Evolutionary conservation across 2,888 invertebrate genomes (phyloP).

Genomic region (Temnothorax ravouxi): DNA sequence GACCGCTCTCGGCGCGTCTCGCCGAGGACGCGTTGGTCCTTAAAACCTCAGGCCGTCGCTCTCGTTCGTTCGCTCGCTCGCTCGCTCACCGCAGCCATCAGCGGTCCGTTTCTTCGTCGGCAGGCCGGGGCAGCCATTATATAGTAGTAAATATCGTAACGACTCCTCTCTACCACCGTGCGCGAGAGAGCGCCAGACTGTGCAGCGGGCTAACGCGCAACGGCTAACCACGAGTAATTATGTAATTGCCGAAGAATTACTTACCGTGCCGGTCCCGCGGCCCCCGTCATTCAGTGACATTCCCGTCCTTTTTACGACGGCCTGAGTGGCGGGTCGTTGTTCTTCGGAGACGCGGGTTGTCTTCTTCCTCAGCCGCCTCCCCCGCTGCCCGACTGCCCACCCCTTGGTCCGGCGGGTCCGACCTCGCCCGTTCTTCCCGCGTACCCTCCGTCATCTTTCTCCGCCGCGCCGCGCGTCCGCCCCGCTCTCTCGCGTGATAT

Average conservation of each 20-base stretch:
- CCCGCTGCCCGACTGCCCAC: neutral
- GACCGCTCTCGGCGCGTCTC: constrained; percentile 9
- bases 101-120: constrained; percentile 74
- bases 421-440: neutral
- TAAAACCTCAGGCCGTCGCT: constrained; percentile 49
- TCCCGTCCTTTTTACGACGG: constrained; percentile 84
- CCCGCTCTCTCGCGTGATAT: constrained; percentile 67
- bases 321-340: constrained; percentile 83
- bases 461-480: neutral
- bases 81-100: neutral
- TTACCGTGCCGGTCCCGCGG: constrained; percentile 81
- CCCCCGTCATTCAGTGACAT: constrained; percentile 86
- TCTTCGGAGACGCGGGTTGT: constrained; percentile 59
- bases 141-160: constrained; percentile 86
- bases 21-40: constrained; percentile 57
- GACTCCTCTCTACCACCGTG: constrained; percentile 75
- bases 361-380: constrained; percentile 28
- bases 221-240: constrained; percentile 84
- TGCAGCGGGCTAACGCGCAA: constrained; percentile 62
- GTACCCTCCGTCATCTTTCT: neutral
- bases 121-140: constrained; percentile 83
- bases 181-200: constrained; percentile 60
- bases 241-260: constrained; percentile 86
- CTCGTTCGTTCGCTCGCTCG: constrained; percentile 5
- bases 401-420: neutral